phyloP scores from a whole-genome alignment of 2,888 invertebrate genomes.

The Cybosia mesomella region DNA sequence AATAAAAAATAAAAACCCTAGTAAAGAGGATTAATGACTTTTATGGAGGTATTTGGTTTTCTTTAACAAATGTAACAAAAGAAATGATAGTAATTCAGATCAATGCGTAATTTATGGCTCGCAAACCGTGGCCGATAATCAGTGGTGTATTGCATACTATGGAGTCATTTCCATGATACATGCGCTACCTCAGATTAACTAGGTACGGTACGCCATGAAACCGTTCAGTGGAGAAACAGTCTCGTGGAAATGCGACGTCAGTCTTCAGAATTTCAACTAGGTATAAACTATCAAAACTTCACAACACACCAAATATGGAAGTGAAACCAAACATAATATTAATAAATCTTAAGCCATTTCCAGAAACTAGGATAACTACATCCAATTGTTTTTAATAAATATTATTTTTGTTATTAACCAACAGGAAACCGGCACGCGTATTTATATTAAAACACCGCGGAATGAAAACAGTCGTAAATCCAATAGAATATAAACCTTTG shows the following conservation, averaged over 20 bases:
- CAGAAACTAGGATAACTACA: conserved; percentile 57
- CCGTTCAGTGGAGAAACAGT: not conserved
- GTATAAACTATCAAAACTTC: not conserved
- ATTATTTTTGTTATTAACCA: conserved; percentile 78
- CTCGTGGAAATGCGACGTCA: not conserved
- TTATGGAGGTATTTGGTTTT: too few relatives aligned
- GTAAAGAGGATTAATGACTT: too few relatives aligned
- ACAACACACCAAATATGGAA: conserved; percentile 25
- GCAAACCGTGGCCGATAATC: too few relatives aligned
- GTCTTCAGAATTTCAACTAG: not conserved
- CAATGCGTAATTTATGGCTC: too few relatives aligned
- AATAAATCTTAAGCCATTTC: conserved; percentile 43
- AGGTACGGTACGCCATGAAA: not conserved
- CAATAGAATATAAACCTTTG: conserved; percentile 81
- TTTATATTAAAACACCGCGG: conserved; percentile 84
- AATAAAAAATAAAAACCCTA: too few relatives aligned
- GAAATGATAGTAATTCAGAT: too few relatives aligned
- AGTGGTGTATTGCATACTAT: too few relatives aligned
- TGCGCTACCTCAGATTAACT: not conserved
- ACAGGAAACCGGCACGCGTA: conserved; percentile 81
- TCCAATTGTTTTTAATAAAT: conserved; percentile 81
- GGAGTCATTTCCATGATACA: too few relatives aligned
- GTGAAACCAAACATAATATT: conserved; percentile 36
- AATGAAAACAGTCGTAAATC: conserved; percentile 86
- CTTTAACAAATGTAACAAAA: too few relatives aligned